phyloP scores from a whole-genome alignment of 2,113 vertebrate genomes.

The Laticauda laticaudata region DNA sequence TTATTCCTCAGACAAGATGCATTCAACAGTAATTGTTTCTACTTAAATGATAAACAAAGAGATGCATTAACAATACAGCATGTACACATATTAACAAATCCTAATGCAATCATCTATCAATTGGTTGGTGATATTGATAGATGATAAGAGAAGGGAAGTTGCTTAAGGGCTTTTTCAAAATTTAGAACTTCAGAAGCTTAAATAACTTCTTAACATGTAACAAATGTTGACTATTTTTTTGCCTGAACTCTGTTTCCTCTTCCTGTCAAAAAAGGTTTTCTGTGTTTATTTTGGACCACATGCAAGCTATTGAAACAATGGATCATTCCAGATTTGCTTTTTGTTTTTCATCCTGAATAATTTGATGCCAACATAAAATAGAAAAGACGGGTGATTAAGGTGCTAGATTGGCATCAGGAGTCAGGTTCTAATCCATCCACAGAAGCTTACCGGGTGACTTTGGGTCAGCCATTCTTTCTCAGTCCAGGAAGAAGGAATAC shows the following conservation, averaged over 20 bases:
- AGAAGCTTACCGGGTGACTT: neutral
- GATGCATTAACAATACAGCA: neutral
- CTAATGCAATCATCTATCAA: neutral
- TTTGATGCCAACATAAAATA: neutral
- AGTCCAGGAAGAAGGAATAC: neutral
- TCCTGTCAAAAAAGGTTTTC: neutral
- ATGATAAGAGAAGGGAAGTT: neutral
- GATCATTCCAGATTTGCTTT: conserved; percentile 34
- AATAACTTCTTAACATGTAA: neutral
- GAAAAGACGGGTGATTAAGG: neutral
- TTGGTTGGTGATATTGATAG: neutral
- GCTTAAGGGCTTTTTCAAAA: neutral
- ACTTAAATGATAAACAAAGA: neutral
- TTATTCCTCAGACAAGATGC: conserved; percentile 13
- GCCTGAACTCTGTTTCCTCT: neutral
- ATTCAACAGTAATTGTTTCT: conserved; percentile 7
- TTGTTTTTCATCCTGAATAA: conserved; percentile 40
- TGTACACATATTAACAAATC: neutral
- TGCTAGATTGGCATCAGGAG: neutral
- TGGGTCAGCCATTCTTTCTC: neutral
- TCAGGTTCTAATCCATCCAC: neutral
- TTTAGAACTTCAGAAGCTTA: neutral
- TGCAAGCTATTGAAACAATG: conserved; percentile 21
- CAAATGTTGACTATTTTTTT: conserved; percentile 13
- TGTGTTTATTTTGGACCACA: conserved; percentile 16